phyloP scores from a whole-genome alignment of 2,113 vertebrate species.

The Leptobrachium ailaonicum region DNA sequence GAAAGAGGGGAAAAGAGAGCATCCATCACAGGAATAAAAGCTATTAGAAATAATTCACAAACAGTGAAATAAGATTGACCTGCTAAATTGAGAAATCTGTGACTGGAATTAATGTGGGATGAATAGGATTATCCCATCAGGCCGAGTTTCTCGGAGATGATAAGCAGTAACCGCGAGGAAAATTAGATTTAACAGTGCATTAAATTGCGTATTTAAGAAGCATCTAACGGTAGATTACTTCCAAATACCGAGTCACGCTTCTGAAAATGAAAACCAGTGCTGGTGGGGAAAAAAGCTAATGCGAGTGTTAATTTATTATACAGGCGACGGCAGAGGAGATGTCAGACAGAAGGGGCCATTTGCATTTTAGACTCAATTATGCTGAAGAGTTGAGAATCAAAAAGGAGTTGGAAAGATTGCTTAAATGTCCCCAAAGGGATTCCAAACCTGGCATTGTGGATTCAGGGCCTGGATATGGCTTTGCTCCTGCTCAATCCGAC shows the following conservation, averaged over 20 bases:
- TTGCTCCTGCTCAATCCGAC: background rate
- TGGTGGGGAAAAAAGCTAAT: slow-evolving; percentile 42
- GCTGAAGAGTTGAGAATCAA: slow-evolving; percentile 58
- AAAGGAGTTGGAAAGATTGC: slow-evolving; percentile 58
- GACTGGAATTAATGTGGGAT: slow-evolving; percentile 49
- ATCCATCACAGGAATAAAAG: slow-evolving; percentile 9
- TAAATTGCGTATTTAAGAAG: slow-evolving; percentile 50
- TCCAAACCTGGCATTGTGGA: slow-evolving; percentile 55
- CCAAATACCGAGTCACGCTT: slow-evolving; percentile 50
- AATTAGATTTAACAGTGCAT: slow-evolving; percentile 51
- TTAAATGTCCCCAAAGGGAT: slow-evolving; percentile 54
- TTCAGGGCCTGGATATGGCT: slow-evolving; percentile 10
- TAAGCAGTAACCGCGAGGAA: slow-evolving; percentile 46
- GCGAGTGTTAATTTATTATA: slow-evolving; percentile 53
- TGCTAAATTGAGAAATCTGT: slow-evolving; percentile 50
- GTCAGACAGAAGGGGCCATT: slow-evolving; percentile 53
- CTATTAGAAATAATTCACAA: slow-evolving; percentile 44
- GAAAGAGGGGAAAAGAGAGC: background rate
- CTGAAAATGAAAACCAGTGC: slow-evolving; percentile 46
- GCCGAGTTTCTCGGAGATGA: slow-evolving; percentile 36
- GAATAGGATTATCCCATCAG: slow-evolving; percentile 46
- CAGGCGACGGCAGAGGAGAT: slow-evolving; percentile 52
- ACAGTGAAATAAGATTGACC: slow-evolving; percentile 51
- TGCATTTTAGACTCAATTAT: slow-evolving; percentile 55
- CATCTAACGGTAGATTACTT: slow-evolving; percentile 48